Evolutionary conservation across 2,797 vertebrate genomes (phyloP).

Genomic region (Gymnodraco acuticeps): DNA sequence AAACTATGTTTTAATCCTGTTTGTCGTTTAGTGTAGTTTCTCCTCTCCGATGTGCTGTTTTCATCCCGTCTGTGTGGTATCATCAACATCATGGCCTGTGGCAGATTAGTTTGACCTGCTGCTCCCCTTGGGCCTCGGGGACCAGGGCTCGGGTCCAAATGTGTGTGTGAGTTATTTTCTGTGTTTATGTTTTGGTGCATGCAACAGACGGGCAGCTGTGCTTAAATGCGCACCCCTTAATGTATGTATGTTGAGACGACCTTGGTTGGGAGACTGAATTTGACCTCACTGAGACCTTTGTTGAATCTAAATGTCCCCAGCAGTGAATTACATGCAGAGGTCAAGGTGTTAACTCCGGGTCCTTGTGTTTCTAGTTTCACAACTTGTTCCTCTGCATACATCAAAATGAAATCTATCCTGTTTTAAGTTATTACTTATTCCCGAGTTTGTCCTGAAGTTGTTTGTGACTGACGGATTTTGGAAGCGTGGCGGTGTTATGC

Average conservation of each 20-base stretch:
- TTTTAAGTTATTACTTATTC: background rate
- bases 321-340: constrained; percentile 30
- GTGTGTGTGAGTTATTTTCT: constrained; percentile 39
- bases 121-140: constrained; percentile 50
- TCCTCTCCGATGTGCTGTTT: constrained; percentile 1
- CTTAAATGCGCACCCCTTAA: constrained; percentile 4
- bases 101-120: constrained; percentile 72
- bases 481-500: constrained; percentile 36
- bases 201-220: constrained; percentile 11
- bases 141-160: constrained; percentile 21
- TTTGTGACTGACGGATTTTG: constrained; percentile 40
- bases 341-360: constrained; percentile 32
- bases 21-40: background rate
- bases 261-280: constrained; percentile 25
- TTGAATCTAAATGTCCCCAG: constrained; percentile 41
- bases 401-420: constrained; percentile 3
- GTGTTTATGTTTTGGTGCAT: constrained; percentile 37
- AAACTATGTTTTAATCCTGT: background rate
- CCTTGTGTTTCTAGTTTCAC: background rate
- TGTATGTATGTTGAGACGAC: constrained; percentile 18
- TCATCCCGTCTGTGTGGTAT: constrained; percentile 16
- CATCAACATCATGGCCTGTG: constrained; percentile 38
- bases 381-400: background rate
- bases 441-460: constrained; percentile 21
- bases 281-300: constrained; percentile 34